Evolutionary conservation across 2,113 vertebrate species (phyloP), one percentile per base, ranked within the genome.

Genomic region (Pachycephala philippinensis): DNA sequence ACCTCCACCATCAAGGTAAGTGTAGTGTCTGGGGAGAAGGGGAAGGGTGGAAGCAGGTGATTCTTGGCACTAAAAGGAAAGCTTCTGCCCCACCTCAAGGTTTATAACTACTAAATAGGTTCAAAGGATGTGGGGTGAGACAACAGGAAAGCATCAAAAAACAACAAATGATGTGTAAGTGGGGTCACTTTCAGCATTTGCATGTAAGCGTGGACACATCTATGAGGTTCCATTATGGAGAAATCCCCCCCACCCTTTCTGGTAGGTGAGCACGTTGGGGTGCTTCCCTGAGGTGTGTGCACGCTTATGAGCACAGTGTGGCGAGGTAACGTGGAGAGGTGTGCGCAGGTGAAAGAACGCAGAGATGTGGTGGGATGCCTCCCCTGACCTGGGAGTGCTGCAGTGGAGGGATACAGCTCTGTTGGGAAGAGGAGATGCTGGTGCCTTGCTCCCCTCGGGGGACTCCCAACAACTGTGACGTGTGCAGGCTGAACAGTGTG

Each of bases 91-190:
- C 9, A 52, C 11, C 8, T 40, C 35, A 39, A 24, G 14, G 40
- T 8, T 74, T 44, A 0, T 13, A 47, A n/a, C 14, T 56, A 35
- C 7, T n/a, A 19, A 64, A 45, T 0, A 21, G 6, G 9, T 12
- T 76, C 18, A 42, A 39, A 63, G 20, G 9, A 7, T 5, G 26
- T 44, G 5, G 3, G 2, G 11, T 49, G 21, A 64, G 14, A 7
- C 0, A 2, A 30, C 12, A 27, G 17, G 20, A 53, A 70, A 8
- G 35, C 11, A 49, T n/a, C 3, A 42, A 17, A 77, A 77, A 50
- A 9, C 5, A 39, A 15, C 33, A 64, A 40, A 26, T n/a, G 13
- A 35, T 31, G n/a, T 14, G 6, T 26, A 24, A 52, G 61, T 5
- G 5, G 16, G 14, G 15, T 69, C 20, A 18, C 23, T 42, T 53